phyloP scores from a whole-genome alignment of 2,113 vertebrate species.

The Tachysurus fulvidraco region DNA sequence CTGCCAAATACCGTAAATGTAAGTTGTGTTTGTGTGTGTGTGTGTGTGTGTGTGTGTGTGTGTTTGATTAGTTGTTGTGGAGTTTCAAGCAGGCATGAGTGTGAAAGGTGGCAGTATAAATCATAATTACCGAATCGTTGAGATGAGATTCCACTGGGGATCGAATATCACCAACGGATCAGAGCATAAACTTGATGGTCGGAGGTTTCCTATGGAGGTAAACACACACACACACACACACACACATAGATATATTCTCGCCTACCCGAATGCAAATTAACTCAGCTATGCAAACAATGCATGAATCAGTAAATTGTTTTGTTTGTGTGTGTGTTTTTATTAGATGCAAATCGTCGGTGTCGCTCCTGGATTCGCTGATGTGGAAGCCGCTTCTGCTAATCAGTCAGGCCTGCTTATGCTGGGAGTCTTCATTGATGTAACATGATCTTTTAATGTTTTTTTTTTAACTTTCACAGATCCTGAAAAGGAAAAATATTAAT shows the following conservation, averaged over 20 bases:
- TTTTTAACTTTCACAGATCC: background rate
- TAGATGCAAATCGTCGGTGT: conserved; percentile 32
- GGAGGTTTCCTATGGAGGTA: conserved; percentile 44
- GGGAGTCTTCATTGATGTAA: conserved; percentile 34
- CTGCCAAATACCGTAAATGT: too few relatives aligned
- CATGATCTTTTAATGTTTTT: background rate
- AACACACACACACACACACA: background rate
- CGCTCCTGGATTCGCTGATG: background rate
- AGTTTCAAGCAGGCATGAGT: conserved; percentile 32
- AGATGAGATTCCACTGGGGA: conserved; percentile 45
- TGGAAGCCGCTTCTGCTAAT: background rate
- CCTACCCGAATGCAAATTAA: background rate
- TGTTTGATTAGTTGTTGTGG: conserved; percentile 28
- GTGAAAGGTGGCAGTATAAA: conserved; percentile 12
- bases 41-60: conserved; percentile 1
- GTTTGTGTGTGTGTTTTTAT: background rate
- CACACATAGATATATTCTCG: background rate
- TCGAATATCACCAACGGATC: conserved; percentile 15
- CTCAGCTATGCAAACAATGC: background rate
- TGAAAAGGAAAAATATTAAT: background rate
- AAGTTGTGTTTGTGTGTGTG: too few relatives aligned
- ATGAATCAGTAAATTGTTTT: background rate
- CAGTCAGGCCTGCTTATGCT: conserved; percentile 16
- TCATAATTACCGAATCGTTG: background rate
- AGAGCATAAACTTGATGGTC: conserved; percentile 21